Conservation (phyloP, 2,113 vertebrate genomes). For the Phrynosoma platyrhinos region DNA sequence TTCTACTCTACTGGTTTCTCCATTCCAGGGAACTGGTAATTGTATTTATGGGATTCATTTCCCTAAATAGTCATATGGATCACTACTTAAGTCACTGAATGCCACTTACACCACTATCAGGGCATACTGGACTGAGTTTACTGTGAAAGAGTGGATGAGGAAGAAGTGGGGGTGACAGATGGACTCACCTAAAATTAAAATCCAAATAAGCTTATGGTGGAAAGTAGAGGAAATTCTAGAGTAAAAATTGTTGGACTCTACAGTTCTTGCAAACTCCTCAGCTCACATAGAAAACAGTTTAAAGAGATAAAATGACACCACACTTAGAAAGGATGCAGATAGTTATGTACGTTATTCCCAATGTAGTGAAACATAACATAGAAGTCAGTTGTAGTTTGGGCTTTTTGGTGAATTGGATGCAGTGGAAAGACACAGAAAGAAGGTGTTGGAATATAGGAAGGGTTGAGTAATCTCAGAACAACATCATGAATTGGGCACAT, state of each 20-base stretch:
- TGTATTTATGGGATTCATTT: background rate
- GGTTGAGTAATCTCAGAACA: fast-evolving
- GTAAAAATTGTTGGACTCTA: background rate
- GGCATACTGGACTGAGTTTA: background rate
- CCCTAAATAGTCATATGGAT: background rate
- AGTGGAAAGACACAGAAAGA: slow-evolving; percentile 3
- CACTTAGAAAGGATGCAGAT: background rate
- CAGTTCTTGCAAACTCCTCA: background rate
- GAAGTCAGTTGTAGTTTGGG: background rate
- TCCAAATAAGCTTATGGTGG: background rate
- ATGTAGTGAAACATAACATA: background rate
- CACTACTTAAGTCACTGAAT: background rate
- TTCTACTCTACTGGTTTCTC: background rate
- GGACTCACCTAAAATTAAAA: background rate
- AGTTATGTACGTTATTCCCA: background rate
- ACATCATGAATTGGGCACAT: background rate
- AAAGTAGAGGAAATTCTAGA: background rate
- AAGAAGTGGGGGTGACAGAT: background rate
- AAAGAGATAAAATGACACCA: background rate
- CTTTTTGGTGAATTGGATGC: background rate
- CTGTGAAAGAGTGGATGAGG: too few species aligned
- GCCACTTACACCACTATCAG: background rate
- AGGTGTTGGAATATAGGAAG: fast-evolving
- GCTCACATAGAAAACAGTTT: slow-evolving; percentile 1
- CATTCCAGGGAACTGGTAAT: background rate